A percentile compares a stretch with the other conserved stretches of the same genome.
Evolutionary conservation across 1,140 invertebrate genomes (phyloP).

Genomic region (Cepaea nemoralis): DNA sequence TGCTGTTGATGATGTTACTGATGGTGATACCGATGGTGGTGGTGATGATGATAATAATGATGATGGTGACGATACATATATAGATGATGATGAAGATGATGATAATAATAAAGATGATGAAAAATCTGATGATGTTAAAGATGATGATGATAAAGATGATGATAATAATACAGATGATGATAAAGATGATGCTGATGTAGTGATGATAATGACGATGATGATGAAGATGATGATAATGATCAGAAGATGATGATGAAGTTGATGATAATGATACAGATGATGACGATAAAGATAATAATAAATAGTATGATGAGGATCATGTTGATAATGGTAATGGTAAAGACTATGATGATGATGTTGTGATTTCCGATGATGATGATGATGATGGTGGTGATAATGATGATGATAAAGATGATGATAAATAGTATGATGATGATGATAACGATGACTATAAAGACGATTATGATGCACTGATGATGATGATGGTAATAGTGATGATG

Average conservation of each 20-base stretch:
- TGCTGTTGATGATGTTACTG: too few species aligned
- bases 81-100: background rate
- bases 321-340: background rate
- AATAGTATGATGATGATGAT: too few species aligned
- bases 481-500: constrained; percentile 14
- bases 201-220: constrained; percentile 13
- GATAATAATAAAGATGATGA: background rate
- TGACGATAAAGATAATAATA: too few species aligned
- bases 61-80: background rate
- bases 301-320: background rate
- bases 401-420: too few species aligned
- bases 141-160: background rate
- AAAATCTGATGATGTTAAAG: background rate
- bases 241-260: background rate
- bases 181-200: constrained; percentile 11
- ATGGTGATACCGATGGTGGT: too few species aligned
- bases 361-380: too few species aligned
- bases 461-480: constrained; percentile 1
- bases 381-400: too few species aligned
- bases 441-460: background rate
- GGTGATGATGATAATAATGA: background rate
- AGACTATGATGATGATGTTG: too few species aligned
- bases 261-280: background rate
- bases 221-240: constrained; percentile 6
- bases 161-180: background rate